These are phyloP conservation scores for Rhinopomastus cyanomelas DNA, from an alignment of 2,113 vertebrate genomes.

Conservation along the genomic window DNA sequence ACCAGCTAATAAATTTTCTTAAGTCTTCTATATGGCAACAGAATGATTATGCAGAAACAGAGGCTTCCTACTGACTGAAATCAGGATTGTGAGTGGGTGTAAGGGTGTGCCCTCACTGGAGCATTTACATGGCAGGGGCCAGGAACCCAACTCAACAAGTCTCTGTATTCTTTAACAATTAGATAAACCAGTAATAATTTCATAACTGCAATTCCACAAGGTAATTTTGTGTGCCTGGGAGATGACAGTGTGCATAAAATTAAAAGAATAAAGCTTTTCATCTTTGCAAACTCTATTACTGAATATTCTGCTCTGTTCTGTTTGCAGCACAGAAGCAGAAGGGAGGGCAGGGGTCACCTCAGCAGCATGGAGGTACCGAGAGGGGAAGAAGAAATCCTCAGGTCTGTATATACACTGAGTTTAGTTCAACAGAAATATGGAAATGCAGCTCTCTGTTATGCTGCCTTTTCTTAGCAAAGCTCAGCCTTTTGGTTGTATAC, in stretches of 20 bases:
- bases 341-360: not conserved
- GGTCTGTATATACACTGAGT: not conserved
- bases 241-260: slow-evolving; percentile 40
- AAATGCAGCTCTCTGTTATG: not conserved
- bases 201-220: slow-evolving; percentile 49
- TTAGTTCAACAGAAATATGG: not conserved
- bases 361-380: not conserved
- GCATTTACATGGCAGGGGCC: not conserved
- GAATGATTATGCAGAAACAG: slow-evolving; percentile 44
- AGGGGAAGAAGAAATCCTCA: slow-evolving; percentile 8
- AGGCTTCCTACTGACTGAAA: slow-evolving; percentile 50
- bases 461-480: not conserved
- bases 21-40: slow-evolving; percentile 1
- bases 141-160: slow-evolving; percentile 17
- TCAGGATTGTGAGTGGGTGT: slow-evolving; percentile 39
- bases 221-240: slow-evolving; percentile 44
- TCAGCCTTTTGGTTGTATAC: not conserved
- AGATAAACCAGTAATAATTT: slow-evolving; percentile 47
- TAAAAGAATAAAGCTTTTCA: slow-evolving; percentile 39
- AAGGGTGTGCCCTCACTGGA: slow-evolving; percentile 38
- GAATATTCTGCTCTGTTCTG: not conserved
- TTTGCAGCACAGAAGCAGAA: not conserved
- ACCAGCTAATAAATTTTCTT: slow-evolving; percentile 19
- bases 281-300: not conserved
- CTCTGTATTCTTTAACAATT: slow-evolving; percentile 53